Conservation (phyloP, 2,888 invertebrate genomes). For the Rhamphomyia laevipes region DNA sequence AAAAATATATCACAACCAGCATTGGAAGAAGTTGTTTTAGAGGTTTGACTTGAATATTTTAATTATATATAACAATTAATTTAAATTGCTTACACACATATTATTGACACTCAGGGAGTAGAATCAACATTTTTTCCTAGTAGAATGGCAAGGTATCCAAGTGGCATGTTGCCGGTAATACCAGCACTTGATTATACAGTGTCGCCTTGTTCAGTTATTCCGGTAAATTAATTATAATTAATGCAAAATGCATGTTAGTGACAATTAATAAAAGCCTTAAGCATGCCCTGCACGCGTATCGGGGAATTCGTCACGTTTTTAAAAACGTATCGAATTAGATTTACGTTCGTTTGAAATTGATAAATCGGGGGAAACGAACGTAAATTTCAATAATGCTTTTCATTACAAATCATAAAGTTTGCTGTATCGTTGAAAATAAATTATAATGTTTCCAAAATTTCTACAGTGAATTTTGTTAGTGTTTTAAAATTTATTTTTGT, state of each 20-base stretch:
- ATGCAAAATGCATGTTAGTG: slow-evolving; percentile 1
- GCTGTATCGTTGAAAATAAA: too few relatives aligned
- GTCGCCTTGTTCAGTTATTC: slow-evolving; percentile 34
- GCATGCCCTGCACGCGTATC: too few relatives aligned
- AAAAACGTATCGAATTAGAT: too few relatives aligned
- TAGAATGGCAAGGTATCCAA: slow-evolving; percentile 38
- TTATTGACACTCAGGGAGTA: slow-evolving; percentile 30
- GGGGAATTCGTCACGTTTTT: too few relatives aligned
- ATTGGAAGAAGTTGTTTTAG: slow-evolving; percentile 43
- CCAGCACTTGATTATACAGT: slow-evolving; percentile 33
- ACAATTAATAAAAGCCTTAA: too few relatives aligned
- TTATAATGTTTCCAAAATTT: too few relatives aligned
- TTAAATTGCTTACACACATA: slow-evolving; percentile 14
- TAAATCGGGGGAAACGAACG: too few relatives aligned
- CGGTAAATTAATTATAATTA: slow-evolving; percentile 22
- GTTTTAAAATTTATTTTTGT: too few relatives aligned
- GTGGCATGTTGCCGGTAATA: slow-evolving; percentile 36
- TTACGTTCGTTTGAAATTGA: too few relatives aligned
- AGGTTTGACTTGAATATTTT: slow-evolving; percentile 29
- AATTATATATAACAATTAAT: slow-evolving; percentile 7
- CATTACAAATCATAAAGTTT: too few relatives aligned
- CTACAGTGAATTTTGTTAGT: too few relatives aligned
- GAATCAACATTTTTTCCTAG: slow-evolving; percentile 37
- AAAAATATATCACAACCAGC: slow-evolving; percentile 51
- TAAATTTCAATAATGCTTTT: too few relatives aligned